phyloP scores from a whole-genome alignment of 2,797 vertebrate genomes.

The Florisuga fusca region DNA sequence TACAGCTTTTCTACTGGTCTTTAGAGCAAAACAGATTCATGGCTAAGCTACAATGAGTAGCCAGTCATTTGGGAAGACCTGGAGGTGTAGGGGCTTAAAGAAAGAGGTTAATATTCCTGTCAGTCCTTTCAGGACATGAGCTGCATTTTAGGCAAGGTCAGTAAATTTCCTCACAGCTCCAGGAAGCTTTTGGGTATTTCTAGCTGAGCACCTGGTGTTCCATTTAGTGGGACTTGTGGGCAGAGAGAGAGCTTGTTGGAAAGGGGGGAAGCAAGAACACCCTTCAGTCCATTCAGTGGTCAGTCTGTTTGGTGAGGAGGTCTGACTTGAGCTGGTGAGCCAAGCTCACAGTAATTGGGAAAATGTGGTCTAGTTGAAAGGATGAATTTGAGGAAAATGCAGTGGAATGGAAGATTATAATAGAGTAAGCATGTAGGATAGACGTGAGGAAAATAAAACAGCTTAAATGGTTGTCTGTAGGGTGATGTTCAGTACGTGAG shows the following conservation, averaged over 20 bases:
- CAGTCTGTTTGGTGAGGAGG: not conserved
- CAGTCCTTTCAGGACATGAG: not conserved
- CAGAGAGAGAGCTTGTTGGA: not conserved
- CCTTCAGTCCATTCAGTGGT: not conserved
- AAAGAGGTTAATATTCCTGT: not conserved
- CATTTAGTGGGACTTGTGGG: not conserved
- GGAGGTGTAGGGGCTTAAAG: not conserved
- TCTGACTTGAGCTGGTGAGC: not conserved
- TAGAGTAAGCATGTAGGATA: not conserved
- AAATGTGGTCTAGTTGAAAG: not conserved
- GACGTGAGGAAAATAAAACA: not conserved
- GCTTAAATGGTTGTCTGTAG: not conserved
- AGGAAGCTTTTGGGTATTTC: not conserved
- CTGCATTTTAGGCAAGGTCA: not conserved
- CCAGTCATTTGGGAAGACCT: fast-evolving
- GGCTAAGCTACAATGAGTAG: not conserved
- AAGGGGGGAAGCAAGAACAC: not conserved
- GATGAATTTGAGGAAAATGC: not conserved
- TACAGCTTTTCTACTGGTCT: not conserved
- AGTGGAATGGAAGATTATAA: not conserved
- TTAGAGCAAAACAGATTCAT: not conserved
- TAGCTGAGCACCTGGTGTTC: not conserved
- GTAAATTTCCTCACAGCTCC: not conserved
- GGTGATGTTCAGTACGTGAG: not conserved
- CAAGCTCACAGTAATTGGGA: not conserved